These are phyloP conservation scores for Gymnodraco acuticeps DNA, from an alignment of 2,797 vertebrate species.

Conservation along the genomic window DNA sequence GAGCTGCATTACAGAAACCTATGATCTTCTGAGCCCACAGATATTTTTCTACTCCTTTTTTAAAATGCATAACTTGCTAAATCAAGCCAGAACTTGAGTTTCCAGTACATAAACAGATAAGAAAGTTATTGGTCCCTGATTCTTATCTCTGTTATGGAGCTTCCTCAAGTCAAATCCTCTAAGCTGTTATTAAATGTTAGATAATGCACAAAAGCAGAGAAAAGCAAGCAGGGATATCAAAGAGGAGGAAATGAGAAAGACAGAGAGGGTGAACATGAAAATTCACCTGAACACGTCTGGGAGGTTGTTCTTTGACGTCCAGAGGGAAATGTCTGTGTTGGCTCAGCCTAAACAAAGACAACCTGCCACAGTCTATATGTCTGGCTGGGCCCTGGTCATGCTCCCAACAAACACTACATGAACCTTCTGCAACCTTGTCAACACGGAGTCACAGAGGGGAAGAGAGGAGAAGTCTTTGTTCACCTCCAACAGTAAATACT, in stretches of 20 bases:
- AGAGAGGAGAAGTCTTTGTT: conserved; percentile 55
- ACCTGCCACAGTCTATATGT: conserved; percentile 60
- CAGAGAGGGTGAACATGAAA: conserved; percentile 8
- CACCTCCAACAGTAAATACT: conserved; percentile 63
- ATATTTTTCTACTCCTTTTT: neutral
- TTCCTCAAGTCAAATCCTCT: conserved; percentile 13
- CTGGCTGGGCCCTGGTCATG: conserved; percentile 31
- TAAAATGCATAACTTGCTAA: neutral
- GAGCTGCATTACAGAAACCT: neutral
- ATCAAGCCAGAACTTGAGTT: conserved; percentile 1
- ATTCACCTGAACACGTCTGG: conserved; percentile 43
- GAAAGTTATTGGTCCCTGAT: conserved; percentile 8
- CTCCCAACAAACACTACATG: conserved; percentile 62
- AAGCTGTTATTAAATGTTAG: conserved; percentile 24
- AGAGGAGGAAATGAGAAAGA: conserved; percentile 37
- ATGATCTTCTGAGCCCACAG: neutral
- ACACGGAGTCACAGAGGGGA: conserved; percentile 42
- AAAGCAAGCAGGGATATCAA: neutral
- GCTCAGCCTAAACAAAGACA: conserved; percentile 53
- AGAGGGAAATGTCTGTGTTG: conserved; percentile 54
- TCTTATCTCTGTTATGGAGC: conserved; percentile 26
- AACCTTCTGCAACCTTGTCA: conserved; percentile 69
- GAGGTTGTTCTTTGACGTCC: conserved; percentile 57
- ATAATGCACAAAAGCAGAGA: conserved; percentile 27
- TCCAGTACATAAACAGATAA: conserved; percentile 5